Evolutionary conservation across 2,797 vertebrate genomes (phyloP).

Genomic region (Coracias cyanogaster): DNA sequence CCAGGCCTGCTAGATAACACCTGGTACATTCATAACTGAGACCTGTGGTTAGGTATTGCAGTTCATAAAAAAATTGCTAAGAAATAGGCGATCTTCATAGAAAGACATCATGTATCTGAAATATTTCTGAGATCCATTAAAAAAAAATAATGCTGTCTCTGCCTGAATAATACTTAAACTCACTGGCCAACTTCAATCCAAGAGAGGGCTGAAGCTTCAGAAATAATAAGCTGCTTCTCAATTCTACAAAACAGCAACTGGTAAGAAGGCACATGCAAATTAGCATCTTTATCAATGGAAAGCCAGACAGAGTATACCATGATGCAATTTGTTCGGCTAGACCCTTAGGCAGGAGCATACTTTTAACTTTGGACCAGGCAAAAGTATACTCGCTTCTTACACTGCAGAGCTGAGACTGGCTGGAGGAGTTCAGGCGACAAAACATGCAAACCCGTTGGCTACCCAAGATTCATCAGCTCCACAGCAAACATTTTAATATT

Average conservation of each 20-base stretch:
- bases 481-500: neutral
- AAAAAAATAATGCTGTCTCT: neutral
- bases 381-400: neutral
- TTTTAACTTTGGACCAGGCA: neutral
- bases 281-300: neutral
- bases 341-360: neutral
- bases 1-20: neutral
- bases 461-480: neutral
- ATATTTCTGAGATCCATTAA: neutral
- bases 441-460: neutral
- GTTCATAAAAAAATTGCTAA: neutral
- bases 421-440: neutral
- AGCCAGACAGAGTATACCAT: neutral
- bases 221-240: neutral
- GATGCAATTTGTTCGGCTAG: neutral
- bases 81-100: neutral
- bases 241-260: neutral
- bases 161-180: neutral
- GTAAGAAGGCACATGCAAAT: neutral
- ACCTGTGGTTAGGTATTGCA: neutral
- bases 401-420: neutral
- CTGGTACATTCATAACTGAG: neutral
- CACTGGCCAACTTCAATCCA: neutral
- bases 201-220: neutral
- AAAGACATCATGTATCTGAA: neutral